Percentiles rank a stretch among this genome's conserved stretches.
Evolutionary conservation across 2,113 vertebrate species (phyloP).

Genomic region (Eulacestoma nigropectus): DNA sequence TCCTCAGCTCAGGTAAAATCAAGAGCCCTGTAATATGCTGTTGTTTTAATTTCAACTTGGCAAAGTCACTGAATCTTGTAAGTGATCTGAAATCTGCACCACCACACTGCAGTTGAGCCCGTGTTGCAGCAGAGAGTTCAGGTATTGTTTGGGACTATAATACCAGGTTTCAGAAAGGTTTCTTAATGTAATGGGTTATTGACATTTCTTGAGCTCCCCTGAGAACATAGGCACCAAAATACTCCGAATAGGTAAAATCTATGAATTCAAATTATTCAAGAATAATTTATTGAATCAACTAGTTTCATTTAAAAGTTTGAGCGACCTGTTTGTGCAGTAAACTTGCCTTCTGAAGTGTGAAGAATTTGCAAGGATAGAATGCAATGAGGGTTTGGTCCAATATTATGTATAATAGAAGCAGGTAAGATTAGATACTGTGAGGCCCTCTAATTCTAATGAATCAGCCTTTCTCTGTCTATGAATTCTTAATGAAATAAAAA

Average conservation of each 20-base stretch:
- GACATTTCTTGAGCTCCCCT: not conserved
- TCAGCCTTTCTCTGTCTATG: not conserved
- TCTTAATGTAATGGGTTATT: not conserved
- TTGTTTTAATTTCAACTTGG: not conserved
- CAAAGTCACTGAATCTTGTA: not conserved
- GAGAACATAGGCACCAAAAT: not conserved
- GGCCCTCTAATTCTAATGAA: not conserved
- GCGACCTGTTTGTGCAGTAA: not conserved
- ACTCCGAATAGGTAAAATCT: not conserved
- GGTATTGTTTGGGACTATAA: not conserved
- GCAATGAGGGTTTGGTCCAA: not conserved
- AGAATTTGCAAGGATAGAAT: not conserved
- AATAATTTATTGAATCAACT: not conserved
- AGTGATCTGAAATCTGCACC: not conserved
- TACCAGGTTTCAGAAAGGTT: not conserved
- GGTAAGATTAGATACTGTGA: not conserved
- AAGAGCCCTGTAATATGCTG: not conserved
- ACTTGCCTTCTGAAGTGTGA: not conserved
- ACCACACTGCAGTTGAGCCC: not conserved
- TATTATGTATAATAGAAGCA: not conserved
- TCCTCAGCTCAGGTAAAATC: not conserved
- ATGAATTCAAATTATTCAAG: not conserved
- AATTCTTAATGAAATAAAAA: not conserved
- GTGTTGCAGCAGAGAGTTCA: not conserved
- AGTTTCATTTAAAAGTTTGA: not conserved